Evolutionary conservation across 2,797 vertebrate genomes (phyloP).

Genomic region (Acanthopagrus latus): DNA sequence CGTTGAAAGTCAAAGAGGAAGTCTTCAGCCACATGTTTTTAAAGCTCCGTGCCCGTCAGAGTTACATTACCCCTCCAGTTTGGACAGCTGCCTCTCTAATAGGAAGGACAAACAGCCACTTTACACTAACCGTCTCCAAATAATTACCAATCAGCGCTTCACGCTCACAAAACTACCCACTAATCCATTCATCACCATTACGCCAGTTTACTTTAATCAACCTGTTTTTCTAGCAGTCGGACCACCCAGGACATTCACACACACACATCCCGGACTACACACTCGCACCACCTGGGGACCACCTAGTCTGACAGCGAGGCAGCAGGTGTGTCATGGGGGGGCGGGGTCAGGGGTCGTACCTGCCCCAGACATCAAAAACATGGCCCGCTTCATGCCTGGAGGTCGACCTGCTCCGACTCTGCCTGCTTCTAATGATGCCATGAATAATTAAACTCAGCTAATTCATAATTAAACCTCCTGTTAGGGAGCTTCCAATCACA

Average conservation of each 20-base stretch:
- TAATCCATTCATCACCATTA: constrained; percentile 43
- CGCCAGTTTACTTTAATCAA: constrained; percentile 20
- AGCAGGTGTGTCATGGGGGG: constrained; percentile 43
- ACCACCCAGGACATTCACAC: constrained; percentile 32
- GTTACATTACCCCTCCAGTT: not conserved
- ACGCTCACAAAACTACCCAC: not conserved
- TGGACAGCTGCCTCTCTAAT: constrained; percentile 14
- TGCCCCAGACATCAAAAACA: constrained; percentile 10
- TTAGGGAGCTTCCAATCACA: not conserved
- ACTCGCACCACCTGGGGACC: constrained; percentile 54
- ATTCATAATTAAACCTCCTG: not conserved
- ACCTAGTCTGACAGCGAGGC: constrained; percentile 28
- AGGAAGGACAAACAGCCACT: constrained; percentile 11
- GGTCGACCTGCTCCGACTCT: not conserved
- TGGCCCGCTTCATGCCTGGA: not conserved
- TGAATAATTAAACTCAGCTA: not conserved
- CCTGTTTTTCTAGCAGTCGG: constrained; percentile 20
- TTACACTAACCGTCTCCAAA: not conserved
- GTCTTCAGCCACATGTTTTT: not conserved
- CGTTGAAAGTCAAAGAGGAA: not conserved
- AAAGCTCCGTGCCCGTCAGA: no score
- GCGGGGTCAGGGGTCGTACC: constrained; percentile 44
- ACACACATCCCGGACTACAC: not conserved
- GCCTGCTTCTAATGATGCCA: not conserved
- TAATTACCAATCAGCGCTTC: constrained; percentile 34